phyloP scores from a whole-genome alignment of 1,140 invertebrate genomes.

The Macrostomum lignano region DNA sequence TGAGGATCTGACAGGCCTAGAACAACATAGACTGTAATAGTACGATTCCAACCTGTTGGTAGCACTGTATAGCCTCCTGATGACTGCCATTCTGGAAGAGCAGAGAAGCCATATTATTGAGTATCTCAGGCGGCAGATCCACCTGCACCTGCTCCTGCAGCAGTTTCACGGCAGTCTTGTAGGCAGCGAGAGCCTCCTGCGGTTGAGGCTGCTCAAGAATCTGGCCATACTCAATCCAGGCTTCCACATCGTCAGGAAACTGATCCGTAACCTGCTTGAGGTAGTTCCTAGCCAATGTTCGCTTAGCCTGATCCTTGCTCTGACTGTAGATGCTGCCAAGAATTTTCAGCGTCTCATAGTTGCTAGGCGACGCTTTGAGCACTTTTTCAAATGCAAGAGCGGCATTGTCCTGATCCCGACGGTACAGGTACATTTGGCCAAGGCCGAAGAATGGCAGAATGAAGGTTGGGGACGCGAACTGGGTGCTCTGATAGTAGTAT shows the following conservation, averaged over 20 bases:
- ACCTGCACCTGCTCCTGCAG: slow-evolving; percentile 63
- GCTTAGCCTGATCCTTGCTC: slow-evolving; percentile 51
- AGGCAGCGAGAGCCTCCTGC: slow-evolving; percentile 34
- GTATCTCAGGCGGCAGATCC: slow-evolving; percentile 80
- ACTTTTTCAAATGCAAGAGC: slow-evolving; percentile 95
- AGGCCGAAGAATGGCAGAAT: slow-evolving; percentile 85
- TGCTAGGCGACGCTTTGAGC: slow-evolving; percentile 73
- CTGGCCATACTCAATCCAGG: slow-evolving; percentile 92
- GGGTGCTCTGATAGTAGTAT: slow-evolving; percentile 96
- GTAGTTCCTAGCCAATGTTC: slow-evolving; percentile 51
- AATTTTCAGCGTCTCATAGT: slow-evolving; percentile 98
- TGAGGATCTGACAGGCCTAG: too few species aligned
- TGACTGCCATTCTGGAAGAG: slow-evolving; percentile 39
- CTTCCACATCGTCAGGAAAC: slow-evolving; percentile 88
- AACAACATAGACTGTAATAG: too few species aligned
- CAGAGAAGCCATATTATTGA: slow-evolving; percentile 82
- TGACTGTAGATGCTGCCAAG: slow-evolving; percentile 79
- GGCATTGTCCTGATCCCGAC: slow-evolving; percentile 83
- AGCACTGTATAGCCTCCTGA: too few species aligned
- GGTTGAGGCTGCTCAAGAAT: slow-evolving; percentile 88
- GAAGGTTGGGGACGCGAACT: slow-evolving; percentile 73
- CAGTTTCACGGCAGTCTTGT: slow-evolving; percentile 67
- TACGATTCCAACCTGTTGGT: too few species aligned
- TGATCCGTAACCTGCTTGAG: slow-evolving; percentile 55
- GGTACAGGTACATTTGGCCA: slow-evolving; percentile 94